A percentile compares a stretch with the other conserved stretches of the same genome.
phyloP scores from a whole-genome alignment of 2,113 vertebrate species.

The Geococcyx californianus region DNA sequence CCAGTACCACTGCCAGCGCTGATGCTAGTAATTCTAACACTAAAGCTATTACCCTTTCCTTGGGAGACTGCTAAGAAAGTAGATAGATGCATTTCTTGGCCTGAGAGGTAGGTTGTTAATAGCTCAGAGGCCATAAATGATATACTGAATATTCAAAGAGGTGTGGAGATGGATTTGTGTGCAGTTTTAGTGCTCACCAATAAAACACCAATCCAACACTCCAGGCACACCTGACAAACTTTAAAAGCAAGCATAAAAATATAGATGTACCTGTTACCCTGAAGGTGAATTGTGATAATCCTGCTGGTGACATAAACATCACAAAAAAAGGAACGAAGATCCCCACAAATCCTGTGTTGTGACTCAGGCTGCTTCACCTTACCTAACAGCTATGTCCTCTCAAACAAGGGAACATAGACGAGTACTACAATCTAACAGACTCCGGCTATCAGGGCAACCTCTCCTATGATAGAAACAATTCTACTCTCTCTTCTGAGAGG shows the following conservation, averaged over 20 bases:
- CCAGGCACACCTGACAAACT: background rate
- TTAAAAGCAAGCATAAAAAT: background rate
- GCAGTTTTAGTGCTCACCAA: background rate
- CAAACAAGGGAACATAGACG: background rate
- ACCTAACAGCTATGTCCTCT: background rate
- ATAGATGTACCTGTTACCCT: background rate
- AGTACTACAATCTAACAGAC: background rate
- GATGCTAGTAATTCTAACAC: background rate
- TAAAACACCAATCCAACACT: background rate
- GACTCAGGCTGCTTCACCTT: background rate
- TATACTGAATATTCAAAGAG: slow-evolving; percentile 19
- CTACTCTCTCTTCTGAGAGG: background rate
- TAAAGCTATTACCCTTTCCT: background rate
- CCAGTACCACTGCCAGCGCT: background rate
- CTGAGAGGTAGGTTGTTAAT: background rate
- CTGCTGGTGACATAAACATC: background rate
- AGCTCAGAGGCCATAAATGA: background rate
- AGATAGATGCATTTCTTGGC: background rate
- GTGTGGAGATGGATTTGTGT: background rate
- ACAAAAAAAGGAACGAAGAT: background rate
- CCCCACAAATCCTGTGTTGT: background rate
- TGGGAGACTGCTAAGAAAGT: background rate
- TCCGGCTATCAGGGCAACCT: background rate
- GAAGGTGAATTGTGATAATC: background rate
- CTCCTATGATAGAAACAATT: background rate